Evolutionary conservation across 2,113 vertebrate species (phyloP), one percentile per base, ranked within the genome.

Genomic region (Eolophus roseicapilla): DNA sequence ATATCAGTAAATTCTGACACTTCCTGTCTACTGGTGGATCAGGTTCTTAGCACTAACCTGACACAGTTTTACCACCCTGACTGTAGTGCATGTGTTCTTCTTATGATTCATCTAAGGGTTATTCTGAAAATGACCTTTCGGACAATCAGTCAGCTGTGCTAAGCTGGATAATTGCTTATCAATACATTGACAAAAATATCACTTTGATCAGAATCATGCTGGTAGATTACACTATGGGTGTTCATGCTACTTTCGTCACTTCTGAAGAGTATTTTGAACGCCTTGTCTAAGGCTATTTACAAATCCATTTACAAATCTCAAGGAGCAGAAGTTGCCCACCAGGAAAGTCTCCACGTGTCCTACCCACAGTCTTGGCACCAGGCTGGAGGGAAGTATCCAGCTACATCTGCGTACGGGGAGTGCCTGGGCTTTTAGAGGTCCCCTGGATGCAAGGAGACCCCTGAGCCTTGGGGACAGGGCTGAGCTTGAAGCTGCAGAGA

Each of bases 341-440:
- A 44, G 12, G 8, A 57, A 81, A 63, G 17, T 16, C 5, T 18
- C 39, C 1, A 0, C 28, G 18, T 29, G 5, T 12, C 31, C 28
- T 57, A 70, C 10, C 23, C 28, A 37, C 11, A 62, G 10, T 11
- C 44, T 63, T 3, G 8, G 33, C 13, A 6, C 20, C 37, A 49
- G 39, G 10, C 4, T 64, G 28, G 13, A 85, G 70, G 31, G 20
- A 43, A 52, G 24, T 24, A 41, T 35, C 7, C 24, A 67, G 18
- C 29, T 59, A 19, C 12, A 63, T 3, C 10, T 2, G 0, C 29
- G 11, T 16, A 5, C 12, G 35, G 13, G 3, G 14, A 44, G 6
- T 11, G 11, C 16, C 5, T 21, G 47, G 24, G n/a, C 13, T 82
- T 37, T 59, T 8, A 17, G 17, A 3, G 8, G 5, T 37, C 10